Evolutionary conservation across 2,888 invertebrate genomes (phyloP).

Genomic region (Erpobdella octoculata): DNA sequence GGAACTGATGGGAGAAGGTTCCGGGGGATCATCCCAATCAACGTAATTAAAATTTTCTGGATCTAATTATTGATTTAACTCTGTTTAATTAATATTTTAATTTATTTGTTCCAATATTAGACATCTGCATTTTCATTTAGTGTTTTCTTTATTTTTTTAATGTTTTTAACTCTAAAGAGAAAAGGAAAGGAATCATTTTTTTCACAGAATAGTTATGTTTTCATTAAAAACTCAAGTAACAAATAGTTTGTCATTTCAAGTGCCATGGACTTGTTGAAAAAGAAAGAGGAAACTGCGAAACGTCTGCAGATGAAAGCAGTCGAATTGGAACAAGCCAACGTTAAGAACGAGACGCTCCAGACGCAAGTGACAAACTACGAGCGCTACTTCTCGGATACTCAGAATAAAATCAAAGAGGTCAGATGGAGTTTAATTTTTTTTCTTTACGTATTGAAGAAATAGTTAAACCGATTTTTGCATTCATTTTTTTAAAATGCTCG

Average conservation of each 20-base stretch:
- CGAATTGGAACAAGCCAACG: constrained; percentile 17
- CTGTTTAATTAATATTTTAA: too few relatives aligned
- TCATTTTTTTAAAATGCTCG: too few relatives aligned
- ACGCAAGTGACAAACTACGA: not conserved
- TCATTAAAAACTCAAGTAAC: too few relatives aligned
- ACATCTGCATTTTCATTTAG: too few relatives aligned
- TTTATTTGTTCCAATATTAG: too few relatives aligned
- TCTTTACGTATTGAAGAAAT: not conserved
- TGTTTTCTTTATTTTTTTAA: too few relatives aligned
- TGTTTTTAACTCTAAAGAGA: too few relatives aligned
- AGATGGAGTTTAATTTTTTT: not conserved
- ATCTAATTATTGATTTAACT: too few relatives aligned
- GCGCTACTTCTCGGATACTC: not conserved
- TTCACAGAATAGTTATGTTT: too few relatives aligned
- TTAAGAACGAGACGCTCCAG: not conserved
- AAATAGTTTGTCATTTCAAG: too few relatives aligned
- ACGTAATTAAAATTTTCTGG: not conserved
- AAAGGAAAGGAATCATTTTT: too few relatives aligned
- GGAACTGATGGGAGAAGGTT: constrained; percentile 26
- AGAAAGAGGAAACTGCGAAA: constrained; percentile 22
- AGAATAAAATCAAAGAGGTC: constrained; percentile 20
- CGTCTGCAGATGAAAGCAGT: constrained; percentile 24
- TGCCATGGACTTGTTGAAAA: constrained; percentile 15
- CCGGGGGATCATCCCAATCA: not conserved
- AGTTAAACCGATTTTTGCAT: not conserved